Evolutionary conservation across 2,888 invertebrate genomes (phyloP).

Genomic region (Baronia brevicornis): DNA sequence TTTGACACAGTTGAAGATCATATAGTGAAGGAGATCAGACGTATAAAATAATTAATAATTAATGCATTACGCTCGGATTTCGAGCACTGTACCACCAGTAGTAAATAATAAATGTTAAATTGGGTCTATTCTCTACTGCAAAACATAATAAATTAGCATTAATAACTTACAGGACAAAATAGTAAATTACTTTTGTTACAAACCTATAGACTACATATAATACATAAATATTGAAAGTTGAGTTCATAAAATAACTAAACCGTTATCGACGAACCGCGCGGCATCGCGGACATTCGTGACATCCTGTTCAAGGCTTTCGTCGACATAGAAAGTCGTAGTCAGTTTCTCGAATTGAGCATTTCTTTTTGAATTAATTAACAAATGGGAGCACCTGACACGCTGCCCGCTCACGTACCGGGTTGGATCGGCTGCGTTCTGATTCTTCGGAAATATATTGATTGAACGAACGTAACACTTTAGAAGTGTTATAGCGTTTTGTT

Average conservation of each 20-base stretch:
- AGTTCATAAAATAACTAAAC: too few relatives aligned
- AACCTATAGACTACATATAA: too few relatives aligned
- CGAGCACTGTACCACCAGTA: too few relatives aligned
- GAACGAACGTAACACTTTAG: slow-evolving; percentile 51
- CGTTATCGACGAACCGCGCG: slow-evolving; percentile 10
- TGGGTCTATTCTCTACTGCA: too few relatives aligned
- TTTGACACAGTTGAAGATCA: too few relatives aligned
- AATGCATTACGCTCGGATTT: too few relatives aligned
- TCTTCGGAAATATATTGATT: slow-evolving; percentile 59
- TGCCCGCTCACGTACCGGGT: slow-evolving; percentile 58
- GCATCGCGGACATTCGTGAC: slow-evolving; percentile 42
- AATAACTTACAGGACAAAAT: too few relatives aligned
- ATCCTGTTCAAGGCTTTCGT: slow-evolving; percentile 49
- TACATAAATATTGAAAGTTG: neutral
- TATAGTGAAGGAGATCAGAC: too few relatives aligned
- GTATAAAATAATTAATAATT: too few relatives aligned
- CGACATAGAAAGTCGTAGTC: slow-evolving; percentile 61
- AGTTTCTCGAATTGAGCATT: slow-evolving; percentile 71
- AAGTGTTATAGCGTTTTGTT: slow-evolving; percentile 13
- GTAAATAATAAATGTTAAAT: too few relatives aligned
- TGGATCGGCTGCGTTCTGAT: slow-evolving; percentile 50
- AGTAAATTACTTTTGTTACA: too few relatives aligned
- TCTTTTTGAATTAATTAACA: slow-evolving; percentile 70
- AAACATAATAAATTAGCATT: too few relatives aligned
- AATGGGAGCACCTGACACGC: slow-evolving; percentile 68